Conservation (phyloP, 1,140 invertebrate species). For the Panagrolaimus sp. region DNA sequence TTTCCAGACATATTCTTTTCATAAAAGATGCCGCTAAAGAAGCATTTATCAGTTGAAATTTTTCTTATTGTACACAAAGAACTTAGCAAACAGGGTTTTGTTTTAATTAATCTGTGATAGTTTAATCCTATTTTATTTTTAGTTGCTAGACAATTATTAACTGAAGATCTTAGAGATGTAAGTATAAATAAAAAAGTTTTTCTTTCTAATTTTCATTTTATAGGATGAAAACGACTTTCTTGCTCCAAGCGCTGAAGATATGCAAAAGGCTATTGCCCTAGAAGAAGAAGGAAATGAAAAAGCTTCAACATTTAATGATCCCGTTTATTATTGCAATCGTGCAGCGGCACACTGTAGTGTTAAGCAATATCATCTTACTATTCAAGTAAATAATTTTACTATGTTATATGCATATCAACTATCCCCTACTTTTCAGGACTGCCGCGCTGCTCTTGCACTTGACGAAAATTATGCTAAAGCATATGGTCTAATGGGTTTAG, state of each 20-base stretch:
- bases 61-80: no score
- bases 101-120: no score
- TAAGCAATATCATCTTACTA: conserved; percentile 63
- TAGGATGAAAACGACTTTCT: conserved; percentile 42
- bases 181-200: conserved; percentile 12
- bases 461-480: conserved; percentile 87
- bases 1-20: no score
- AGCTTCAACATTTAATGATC: conserved; percentile 37
- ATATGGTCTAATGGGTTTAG: conserved; percentile 83
- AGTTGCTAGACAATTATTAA: conserved; percentile 56
- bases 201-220: conserved; percentile 5
- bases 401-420: no score
- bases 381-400: conserved; percentile 61
- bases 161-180: conserved; percentile 31
- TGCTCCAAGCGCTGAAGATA: conserved; percentile 36
- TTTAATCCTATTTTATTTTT: no score
- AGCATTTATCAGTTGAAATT: no score
- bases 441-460: conserved; percentile 75
- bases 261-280: conserved; percentile 37
- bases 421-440: conserved; percentile 67
- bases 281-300: conserved; percentile 50
- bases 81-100: no score
- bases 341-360: conserved; percentile 56
- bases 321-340: conserved; percentile 50
- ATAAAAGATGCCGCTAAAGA: no score